Evolutionary conservation across 1,140 invertebrate genomes (phyloP).

Genomic region (Eriosoma lanigerum): DNA sequence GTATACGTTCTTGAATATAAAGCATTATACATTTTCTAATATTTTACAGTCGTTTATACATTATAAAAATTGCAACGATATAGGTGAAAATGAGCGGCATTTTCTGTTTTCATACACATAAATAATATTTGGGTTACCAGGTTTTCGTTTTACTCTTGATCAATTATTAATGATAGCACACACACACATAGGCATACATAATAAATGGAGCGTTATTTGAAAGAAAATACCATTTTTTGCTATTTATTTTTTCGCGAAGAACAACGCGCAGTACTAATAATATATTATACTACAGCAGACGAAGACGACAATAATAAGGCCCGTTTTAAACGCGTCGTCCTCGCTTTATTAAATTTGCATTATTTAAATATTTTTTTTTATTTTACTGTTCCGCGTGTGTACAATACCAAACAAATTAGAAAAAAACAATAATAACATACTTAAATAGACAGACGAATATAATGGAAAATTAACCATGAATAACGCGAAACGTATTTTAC

Average conservation of each 20-base stretch:
- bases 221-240: too few relatives aligned
- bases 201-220: too few relatives aligned
- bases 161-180: background rate
- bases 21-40: too few relatives aligned
- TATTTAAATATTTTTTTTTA: background rate
- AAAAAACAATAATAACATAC: background rate
- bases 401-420: too few relatives aligned
- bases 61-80: background rate
- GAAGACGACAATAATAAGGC: background rate
- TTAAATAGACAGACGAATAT: background rate
- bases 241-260: too few relatives aligned
- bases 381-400: too few relatives aligned
- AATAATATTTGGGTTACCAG: background rate
- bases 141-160: background rate
- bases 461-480: slow-evolving; percentile 18
- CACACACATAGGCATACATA: too few relatives aligned
- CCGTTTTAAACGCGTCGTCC: slow-evolving; percentile 6
- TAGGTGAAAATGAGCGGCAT: background rate
- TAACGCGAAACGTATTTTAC: too few relatives aligned
- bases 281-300: background rate
- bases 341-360: slow-evolving; percentile 6
- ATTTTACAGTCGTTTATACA: too few relatives aligned
- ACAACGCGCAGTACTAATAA: background rate
- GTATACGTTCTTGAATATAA: too few relatives aligned
- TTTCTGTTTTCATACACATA: background rate